Percentiles rank a stretch among this genome's conserved stretches.
Evolutionary conservation across 2,888 invertebrate species (phyloP).

Genomic region (Cyrtodaria siliqua): DNA sequence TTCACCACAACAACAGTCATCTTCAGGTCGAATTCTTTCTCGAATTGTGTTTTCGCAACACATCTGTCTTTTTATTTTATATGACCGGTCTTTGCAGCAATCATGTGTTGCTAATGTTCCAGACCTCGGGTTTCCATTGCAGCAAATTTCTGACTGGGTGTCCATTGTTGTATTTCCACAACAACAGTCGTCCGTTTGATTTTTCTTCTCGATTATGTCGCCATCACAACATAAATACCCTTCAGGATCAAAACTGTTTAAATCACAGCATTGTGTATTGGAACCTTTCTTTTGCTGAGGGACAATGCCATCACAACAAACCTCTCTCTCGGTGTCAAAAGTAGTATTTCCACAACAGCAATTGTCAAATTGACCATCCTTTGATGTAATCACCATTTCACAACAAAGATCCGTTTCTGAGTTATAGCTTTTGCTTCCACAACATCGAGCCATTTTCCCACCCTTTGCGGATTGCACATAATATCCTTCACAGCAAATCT

Average conservation of each 20-base stretch:
- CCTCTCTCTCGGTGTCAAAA: constrained; percentile 40
- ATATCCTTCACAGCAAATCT: constrained; percentile 55
- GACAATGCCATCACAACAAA: constrained; percentile 41
- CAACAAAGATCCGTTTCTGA: constrained; percentile 45
- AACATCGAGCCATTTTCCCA: constrained; percentile 40
- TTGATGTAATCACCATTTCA: constrained; percentile 29
- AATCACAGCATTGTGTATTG: constrained; percentile 44
- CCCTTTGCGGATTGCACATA: constrained; percentile 36
- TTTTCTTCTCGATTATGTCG: constrained; percentile 32
- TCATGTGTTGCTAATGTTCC: constrained; percentile 37
- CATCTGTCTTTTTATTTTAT: constrained; percentile 21
- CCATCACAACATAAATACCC: constrained; percentile 43
- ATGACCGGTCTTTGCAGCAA: constrained; percentile 49
- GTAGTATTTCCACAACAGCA: constrained; percentile 56
- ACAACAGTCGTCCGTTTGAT: constrained; percentile 35
- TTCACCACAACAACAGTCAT: constrained; percentile 31
- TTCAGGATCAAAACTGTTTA: constrained; percentile 43
- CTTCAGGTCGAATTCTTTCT: constrained; percentile 18
- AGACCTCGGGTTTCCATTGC: constrained; percentile 34
- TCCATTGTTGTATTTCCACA: constrained; percentile 49
- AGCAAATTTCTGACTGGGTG: constrained; percentile 49
- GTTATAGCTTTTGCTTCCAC: constrained; percentile 46
- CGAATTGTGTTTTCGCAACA: constrained; percentile 40
- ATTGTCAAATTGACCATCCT: constrained; percentile 39
- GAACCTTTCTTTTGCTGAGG: constrained; percentile 41